phyloP scores from a whole-genome alignment of 2,797 vertebrate genomes.

The Amazonetta brasiliensis region DNA sequence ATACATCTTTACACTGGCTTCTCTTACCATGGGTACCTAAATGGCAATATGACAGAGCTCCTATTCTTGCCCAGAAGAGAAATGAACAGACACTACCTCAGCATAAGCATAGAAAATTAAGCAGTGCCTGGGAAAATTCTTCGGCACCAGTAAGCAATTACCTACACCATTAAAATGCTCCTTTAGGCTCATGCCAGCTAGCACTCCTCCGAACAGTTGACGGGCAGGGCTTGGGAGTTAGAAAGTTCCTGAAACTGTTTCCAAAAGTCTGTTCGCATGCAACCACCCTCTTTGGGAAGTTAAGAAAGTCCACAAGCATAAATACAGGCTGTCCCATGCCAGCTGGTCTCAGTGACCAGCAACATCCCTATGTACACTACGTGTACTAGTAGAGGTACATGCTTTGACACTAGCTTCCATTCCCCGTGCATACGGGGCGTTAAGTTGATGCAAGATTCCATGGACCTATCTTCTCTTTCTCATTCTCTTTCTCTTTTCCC shows the following conservation, averaged over 20 bases:
- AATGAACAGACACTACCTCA: not conserved
- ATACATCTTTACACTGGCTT: not conserved
- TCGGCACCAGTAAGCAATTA: not conserved
- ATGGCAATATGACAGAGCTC: accelerated
- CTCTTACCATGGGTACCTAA: not conserved
- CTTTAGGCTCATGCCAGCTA: not conserved
- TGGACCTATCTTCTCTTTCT: not conserved
- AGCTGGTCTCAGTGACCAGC: not conserved
- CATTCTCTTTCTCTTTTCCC: not conserved
- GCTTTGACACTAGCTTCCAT: not conserved
- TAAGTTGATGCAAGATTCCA: not conserved
- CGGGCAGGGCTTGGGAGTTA: not conserved
- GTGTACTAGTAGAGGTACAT: not conserved
- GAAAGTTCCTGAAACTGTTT: not conserved
- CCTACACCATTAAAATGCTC: not conserved
- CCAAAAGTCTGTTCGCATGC: not conserved
- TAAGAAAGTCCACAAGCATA: not conserved
- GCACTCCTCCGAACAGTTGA: not conserved
- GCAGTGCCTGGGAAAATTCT: not conserved
- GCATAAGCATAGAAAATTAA: not conserved
- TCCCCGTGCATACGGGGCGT: not conserved
- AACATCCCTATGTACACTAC: accelerated
- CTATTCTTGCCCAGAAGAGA: not conserved
- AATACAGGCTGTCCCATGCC: not conserved
- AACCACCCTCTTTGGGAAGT: not conserved